Conservation (phyloP, 1,140 invertebrate species). For the Drepana arcuata region DNA sequence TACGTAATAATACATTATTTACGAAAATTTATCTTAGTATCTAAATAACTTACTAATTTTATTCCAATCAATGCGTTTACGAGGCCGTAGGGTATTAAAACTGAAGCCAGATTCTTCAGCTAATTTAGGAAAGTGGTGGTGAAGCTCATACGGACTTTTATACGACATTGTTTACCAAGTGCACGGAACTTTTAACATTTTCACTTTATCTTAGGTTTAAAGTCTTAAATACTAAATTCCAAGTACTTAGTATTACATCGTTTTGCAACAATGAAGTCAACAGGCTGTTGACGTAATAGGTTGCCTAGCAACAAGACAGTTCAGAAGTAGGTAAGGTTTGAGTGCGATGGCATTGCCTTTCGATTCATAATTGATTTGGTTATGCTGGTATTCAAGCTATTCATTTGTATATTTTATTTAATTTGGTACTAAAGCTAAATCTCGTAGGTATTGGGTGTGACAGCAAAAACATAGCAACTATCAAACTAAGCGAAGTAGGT, state of each 20-base stretch:
- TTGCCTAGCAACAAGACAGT: background rate
- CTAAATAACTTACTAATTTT: slow-evolving; percentile 73
- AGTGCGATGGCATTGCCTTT: too few species aligned
- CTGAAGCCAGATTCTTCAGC: slow-evolving; percentile 78
- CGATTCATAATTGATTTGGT: too few species aligned
- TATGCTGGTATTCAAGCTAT: too few species aligned
- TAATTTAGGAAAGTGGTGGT: slow-evolving; percentile 79
- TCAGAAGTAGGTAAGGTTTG: background rate
- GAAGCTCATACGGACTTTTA: slow-evolving; percentile 73
- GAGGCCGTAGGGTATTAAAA: slow-evolving; percentile 74
- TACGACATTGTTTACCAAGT: slow-evolving; percentile 49
- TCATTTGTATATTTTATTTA: too few species aligned
- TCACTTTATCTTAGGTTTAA: background rate
- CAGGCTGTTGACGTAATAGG: background rate
- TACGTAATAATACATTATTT: slow-evolving; percentile 3
- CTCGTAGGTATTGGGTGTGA: too few species aligned
- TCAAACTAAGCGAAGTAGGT: too few species aligned
- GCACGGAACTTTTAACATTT: background rate
- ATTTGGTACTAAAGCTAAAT: too few species aligned
- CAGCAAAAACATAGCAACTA: too few species aligned
- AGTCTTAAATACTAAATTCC: background rate
- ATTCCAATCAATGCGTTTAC: slow-evolving; percentile 76
- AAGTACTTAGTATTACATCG: background rate
- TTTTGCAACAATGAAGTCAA: background rate
- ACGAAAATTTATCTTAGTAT: slow-evolving; percentile 5